Conservation (phyloP, 2,888 invertebrate species). For the Melanotus villosus region DNA sequence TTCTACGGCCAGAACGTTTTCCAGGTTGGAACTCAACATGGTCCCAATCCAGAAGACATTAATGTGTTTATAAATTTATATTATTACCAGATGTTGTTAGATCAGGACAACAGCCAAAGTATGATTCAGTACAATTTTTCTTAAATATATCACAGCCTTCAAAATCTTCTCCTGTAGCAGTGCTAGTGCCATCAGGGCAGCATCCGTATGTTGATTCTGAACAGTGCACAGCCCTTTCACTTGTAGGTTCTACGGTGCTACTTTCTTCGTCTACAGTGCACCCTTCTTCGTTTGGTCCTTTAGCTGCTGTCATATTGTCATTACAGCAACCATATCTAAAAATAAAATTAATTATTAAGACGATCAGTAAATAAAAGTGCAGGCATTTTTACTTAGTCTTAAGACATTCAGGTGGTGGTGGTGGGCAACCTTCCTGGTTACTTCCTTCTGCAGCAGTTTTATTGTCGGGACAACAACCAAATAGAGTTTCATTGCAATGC, state of each 20-base stretch:
- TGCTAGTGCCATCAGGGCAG: conserved; percentile 78
- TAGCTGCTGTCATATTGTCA: conserved; percentile 81
- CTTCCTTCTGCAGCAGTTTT: conserved; percentile 85
- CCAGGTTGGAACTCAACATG: no score
- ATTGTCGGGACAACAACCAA: conserved; percentile 90
- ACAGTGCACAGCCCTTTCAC: conserved; percentile 67
- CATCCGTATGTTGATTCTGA: conserved; percentile 78
- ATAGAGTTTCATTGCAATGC: conserved; percentile 83
- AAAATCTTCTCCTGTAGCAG: conserved; percentile 75
- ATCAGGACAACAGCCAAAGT: conserved; percentile 84
- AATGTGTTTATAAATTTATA: no score
- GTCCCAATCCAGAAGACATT: no score
- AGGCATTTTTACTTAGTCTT: conserved; percentile 69
- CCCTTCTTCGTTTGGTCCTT: conserved; percentile 60
- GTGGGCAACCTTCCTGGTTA: conserved; percentile 87
- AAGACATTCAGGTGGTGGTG: conserved; percentile 73
- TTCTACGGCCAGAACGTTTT: no score
- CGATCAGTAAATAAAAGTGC: not conserved
- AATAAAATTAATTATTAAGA: not conserved
- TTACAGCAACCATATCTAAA: conserved; percentile 87
- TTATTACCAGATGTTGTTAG: conserved; percentile 75
- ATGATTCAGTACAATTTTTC: conserved; percentile 72
- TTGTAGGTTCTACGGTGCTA: conserved; percentile 33
- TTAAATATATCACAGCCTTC: conserved; percentile 70
- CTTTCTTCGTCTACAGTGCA: conserved; percentile 57